Percentiles rank a stretch among this genome's conserved stretches.
Evolutionary conservation across 2,797 vertebrate species (phyloP).

Genomic region (Macropodus opercularis): DNA sequence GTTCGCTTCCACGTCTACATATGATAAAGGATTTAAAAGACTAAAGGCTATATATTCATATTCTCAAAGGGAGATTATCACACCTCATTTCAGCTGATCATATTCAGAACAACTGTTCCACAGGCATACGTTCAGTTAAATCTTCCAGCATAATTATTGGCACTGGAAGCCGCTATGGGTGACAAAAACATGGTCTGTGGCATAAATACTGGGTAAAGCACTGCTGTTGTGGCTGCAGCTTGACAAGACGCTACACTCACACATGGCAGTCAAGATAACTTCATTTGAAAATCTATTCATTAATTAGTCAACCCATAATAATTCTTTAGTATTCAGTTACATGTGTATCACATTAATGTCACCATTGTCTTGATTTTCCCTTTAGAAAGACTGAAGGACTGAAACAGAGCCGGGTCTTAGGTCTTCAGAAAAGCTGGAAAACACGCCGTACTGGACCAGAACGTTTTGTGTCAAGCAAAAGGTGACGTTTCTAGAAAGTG

Average conservation of each 20-base stretch:
- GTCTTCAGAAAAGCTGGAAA: too few relatives aligned
- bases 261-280: too few relatives aligned
- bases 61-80: neutral
- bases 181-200: neutral
- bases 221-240: neutral
- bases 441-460: too few relatives aligned
- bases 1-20: neutral
- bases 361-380: too few relatives aligned
- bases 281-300: too few relatives aligned
- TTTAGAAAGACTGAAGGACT: too few relatives aligned
- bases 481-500: too few relatives aligned
- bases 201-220: neutral
- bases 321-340: too few relatives aligned
- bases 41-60: neutral
- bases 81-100: neutral
- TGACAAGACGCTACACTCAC: neutral
- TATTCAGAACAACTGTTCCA: slow-evolving; percentile 2
- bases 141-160: slow-evolving; percentile 4
- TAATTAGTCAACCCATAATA: too few relatives aligned
- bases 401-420: too few relatives aligned
- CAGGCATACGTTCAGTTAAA: slow-evolving; percentile 7
- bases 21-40: slow-evolving; percentile 1
- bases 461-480: too few relatives aligned
- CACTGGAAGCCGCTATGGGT: slow-evolving; percentile 3
- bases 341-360: too few relatives aligned